Evolutionary conservation across 1,140 invertebrate genomes (phyloP).

Genomic region (Contarinia nasturtii): DNA sequence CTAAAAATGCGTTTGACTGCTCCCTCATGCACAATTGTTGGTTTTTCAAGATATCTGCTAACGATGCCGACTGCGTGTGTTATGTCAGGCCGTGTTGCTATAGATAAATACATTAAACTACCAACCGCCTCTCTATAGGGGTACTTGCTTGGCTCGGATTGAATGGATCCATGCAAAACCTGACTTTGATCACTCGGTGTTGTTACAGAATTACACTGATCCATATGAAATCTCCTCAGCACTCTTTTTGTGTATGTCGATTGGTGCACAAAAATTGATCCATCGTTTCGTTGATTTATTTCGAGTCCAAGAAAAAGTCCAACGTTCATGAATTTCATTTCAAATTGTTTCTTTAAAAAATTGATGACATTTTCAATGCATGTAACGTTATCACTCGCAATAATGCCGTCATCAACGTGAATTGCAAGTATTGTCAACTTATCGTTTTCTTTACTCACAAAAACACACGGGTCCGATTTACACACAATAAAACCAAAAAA

Average conservation of each 20-base stretch:
- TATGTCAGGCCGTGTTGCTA: constrained; percentile 23
- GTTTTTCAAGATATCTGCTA: constrained; percentile 19
- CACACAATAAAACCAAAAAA: constrained; percentile 16
- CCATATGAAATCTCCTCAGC: constrained; percentile 15
- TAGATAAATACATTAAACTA: constrained; percentile 16
- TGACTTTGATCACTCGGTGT: no score
- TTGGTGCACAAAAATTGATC: constrained; percentile 15
- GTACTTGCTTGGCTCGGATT: no score
- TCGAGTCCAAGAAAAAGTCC: constrained; percentile 15
- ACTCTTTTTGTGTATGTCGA: constrained; percentile 16
- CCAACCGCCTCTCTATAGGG: no score
- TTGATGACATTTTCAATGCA: constrained; percentile 10
- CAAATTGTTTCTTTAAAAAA: constrained; percentile 11
- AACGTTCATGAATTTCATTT: constrained; percentile 9
- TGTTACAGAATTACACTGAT: constrained; percentile 8
- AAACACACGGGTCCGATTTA: constrained; percentile 21
- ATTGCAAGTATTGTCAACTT: constrained; percentile 17
- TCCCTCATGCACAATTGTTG: constrained; percentile 15
- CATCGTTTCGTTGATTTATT: constrained; percentile 8
- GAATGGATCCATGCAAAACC: no score
- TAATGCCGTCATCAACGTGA: constrained; percentile 29
- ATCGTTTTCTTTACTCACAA: constrained; percentile 9
- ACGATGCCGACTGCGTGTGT: constrained; percentile 15
- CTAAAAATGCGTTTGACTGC: constrained; percentile 21
- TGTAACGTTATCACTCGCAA: constrained; percentile 8